These are phyloP conservation scores for Hippasteria phrygiana DNA, from an alignment of 53 echinoderm and acorn worm species.

Conservation along the genomic window DNA sequence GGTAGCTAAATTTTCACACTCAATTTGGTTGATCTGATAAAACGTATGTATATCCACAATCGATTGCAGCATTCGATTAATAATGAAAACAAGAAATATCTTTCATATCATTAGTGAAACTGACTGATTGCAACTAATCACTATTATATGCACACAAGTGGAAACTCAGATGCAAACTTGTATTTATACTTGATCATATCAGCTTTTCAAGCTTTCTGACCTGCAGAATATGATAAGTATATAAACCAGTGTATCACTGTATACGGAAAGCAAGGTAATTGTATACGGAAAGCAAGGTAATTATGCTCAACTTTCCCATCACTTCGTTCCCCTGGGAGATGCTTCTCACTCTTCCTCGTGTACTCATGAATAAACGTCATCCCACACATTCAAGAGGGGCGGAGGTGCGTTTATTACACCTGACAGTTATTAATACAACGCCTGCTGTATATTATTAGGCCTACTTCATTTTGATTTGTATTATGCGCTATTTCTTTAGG, in stretches of 20 bases:
- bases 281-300: background rate
- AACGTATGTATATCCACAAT: too few species aligned
- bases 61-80: too few species aligned
- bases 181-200: too few species aligned
- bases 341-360: background rate
- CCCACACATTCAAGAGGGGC: slow-evolving; percentile 3
- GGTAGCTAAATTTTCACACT: too few species aligned
- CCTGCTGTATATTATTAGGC: background rate
- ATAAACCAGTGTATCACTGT: background rate
- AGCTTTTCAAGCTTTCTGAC: background rate
- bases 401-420: background rate
- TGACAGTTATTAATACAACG: background rate
- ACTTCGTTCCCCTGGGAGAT: background rate
- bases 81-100: too few species aligned
- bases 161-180: too few species aligned
- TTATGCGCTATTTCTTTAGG: too few species aligned
- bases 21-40: too few species aligned
- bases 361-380: background rate
- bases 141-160: too few species aligned
- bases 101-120: too few species aligned
- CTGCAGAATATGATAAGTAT: background rate
- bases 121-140: too few species aligned
- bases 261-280: background rate
- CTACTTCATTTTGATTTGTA: too few species aligned
- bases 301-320: background rate